These are phyloP conservation scores for Lepus townsendii DNA, from an alignment of 2,797 vertebrate species.

Conservation along the genomic window DNA sequence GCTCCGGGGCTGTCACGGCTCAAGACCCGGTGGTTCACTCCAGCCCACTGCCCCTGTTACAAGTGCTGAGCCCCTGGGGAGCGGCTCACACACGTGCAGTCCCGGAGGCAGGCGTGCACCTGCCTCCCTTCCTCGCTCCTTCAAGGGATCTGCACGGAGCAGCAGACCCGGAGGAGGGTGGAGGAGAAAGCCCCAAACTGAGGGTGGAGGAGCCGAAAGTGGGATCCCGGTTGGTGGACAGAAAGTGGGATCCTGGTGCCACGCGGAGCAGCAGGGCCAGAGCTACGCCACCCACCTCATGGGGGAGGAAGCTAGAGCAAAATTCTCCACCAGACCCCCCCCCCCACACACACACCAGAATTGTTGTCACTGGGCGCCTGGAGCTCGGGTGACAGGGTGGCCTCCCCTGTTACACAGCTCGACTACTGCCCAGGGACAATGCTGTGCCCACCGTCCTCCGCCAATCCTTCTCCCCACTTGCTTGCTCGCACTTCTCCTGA, in stretches of 20 bases:
- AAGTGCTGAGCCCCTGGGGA: background rate
- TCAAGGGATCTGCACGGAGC: background rate
- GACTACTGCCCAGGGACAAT: too few relatives aligned
- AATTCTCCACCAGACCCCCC: too few relatives aligned
- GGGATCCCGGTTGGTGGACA: background rate
- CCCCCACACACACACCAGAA: too few relatives aligned
- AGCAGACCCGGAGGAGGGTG: background rate
- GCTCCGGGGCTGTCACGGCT: too few relatives aligned
- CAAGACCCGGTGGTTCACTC: fast-evolving
- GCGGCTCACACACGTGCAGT: too few relatives aligned
- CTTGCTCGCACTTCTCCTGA: background rate
- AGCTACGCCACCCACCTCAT: background rate
- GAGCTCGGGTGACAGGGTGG: too few relatives aligned
- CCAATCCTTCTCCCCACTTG: background rate
- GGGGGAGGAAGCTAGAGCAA: too few relatives aligned
- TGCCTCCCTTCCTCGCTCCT: background rate
- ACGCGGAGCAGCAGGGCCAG: background rate
- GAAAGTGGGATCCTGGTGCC: too few relatives aligned
- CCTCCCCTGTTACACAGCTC: too few relatives aligned
- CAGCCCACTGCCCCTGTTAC: background rate
- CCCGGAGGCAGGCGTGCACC: too few relatives aligned
- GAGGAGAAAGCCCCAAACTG: too few relatives aligned
- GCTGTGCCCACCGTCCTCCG: background rate
- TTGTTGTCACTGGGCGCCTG: too few relatives aligned
- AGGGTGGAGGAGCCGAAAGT: background rate